Conservation (phyloP, 2,113 vertebrate genomes). For the Hoplias malabaricus region DNA sequence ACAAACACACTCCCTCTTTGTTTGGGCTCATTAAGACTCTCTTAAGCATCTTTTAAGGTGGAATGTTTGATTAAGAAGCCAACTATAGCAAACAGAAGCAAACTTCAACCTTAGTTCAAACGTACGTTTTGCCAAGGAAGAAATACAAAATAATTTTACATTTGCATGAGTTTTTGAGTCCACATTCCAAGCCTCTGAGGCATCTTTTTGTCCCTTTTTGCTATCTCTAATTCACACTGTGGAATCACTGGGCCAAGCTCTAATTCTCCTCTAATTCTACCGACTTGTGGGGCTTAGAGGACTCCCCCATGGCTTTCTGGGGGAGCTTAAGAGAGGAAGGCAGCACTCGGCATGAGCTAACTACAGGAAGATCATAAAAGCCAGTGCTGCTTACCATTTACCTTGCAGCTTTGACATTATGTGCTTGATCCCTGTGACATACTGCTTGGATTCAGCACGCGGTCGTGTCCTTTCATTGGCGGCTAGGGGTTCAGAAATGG, state of each 20-base stretch:
- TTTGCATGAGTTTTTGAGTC: conserved; percentile 40
- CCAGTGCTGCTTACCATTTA: conserved; percentile 57
- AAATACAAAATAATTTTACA: too few relatives aligned
- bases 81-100: too few relatives aligned
- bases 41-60: too few relatives aligned
- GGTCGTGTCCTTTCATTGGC: conserved; percentile 31
- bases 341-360: conserved; percentile 55
- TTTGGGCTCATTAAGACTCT: too few relatives aligned
- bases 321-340: conserved; percentile 62
- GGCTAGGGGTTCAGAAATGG: conserved; percentile 34
- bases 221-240: conserved; percentile 44
- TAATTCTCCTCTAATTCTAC: conserved; percentile 57
- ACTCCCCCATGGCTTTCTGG: conserved; percentile 53
- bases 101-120: too few relatives aligned
- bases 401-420: conserved; percentile 56
- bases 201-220: conserved; percentile 38
- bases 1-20: too few relatives aligned
- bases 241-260: conserved; percentile 56
- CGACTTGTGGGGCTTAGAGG: conserved; percentile 57
- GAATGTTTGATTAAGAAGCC: too few relatives aligned
- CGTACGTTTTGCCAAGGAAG: neutral
- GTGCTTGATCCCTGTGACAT: conserved; percentile 49
- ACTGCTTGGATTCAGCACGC: conserved; percentile 51
- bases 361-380: conserved; percentile 70
- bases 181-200: conserved; percentile 37